Evolutionary conservation across 2,113 vertebrate species (phyloP).

Genomic region (Periophthalmus modestus): DNA sequence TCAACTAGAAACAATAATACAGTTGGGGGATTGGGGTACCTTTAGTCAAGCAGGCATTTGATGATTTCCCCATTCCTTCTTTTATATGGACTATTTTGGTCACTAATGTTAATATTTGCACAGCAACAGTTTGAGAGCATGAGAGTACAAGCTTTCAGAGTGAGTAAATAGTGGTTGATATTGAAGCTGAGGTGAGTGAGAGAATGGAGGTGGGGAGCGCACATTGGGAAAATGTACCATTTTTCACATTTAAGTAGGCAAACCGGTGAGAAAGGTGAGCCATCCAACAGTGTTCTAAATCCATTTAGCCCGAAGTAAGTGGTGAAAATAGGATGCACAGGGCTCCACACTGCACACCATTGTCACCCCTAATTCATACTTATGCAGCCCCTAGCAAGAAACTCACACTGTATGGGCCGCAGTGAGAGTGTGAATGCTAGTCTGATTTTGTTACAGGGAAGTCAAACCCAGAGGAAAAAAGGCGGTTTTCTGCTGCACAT

Average conservation of each 20-base stretch:
- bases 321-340: constrained; percentile 69
- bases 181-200: constrained; percentile 1
- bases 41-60: background rate
- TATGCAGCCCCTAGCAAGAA: constrained; percentile 62
- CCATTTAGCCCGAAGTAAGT: constrained; percentile 73
- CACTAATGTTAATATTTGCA: background rate
- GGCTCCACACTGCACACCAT: constrained; percentile 63
- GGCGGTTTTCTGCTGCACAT: constrained; percentile 38
- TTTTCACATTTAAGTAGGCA: constrained; percentile 66
- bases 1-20: background rate
- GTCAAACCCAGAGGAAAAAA: constrained; percentile 14
- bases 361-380: constrained; percentile 72
- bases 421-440: constrained; percentile 30
- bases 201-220: background rate
- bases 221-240: constrained; percentile 49
- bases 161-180: constrained; percentile 20
- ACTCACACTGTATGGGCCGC: constrained; percentile 24
- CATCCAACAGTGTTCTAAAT: constrained; percentile 65
- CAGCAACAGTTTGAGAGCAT: background rate
- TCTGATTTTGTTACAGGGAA: constrained; percentile 27
- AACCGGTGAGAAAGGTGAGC: constrained; percentile 64
- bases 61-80: background rate
- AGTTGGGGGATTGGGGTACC: background rate
- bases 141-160: constrained; percentile 10
- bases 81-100: background rate